phyloP scores from a whole-genome alignment of 2,888 invertebrate genomes.

The Selenia dentaria region DNA sequence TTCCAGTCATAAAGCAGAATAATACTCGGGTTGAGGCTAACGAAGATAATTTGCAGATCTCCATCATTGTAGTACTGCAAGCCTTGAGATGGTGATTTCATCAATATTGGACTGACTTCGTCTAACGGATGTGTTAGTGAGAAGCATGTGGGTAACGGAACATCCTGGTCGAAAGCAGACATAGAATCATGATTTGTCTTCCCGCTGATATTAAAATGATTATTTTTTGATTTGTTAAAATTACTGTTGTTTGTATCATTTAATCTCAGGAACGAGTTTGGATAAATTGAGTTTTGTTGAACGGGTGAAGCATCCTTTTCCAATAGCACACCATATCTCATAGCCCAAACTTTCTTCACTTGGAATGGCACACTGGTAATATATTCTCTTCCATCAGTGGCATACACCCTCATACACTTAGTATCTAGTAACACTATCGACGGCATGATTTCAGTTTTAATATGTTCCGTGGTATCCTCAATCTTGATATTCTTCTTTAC shows the following conservation, averaged over 20 bases:
- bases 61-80: slow-evolving; percentile 87
- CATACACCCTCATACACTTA: slow-evolving; percentile 90
- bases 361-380: slow-evolving; percentile 91
- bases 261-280: slow-evolving; percentile 60
- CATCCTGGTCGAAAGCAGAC: slow-evolving; percentile 69
- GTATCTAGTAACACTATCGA: slow-evolving; percentile 90
- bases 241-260: slow-evolving; percentile 72
- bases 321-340: slow-evolving; percentile 93
- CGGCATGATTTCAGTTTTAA: slow-evolving; percentile 82
- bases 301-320: slow-evolving; percentile 86
- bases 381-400: slow-evolving; percentile 92
- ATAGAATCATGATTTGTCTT: slow-evolving; percentile 65
- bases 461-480: slow-evolving; percentile 77
- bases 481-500: slow-evolving; percentile 77
- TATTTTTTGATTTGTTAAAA: slow-evolving; percentile 57
- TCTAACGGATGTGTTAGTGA: slow-evolving; percentile 95
- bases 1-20: slow-evolving; percentile 92
- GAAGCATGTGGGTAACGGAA: slow-evolving; percentile 91
- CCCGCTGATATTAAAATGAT: slow-evolving; percentile 67
- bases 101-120: slow-evolving; percentile 93
- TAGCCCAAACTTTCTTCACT: slow-evolving; percentile 93
- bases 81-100: slow-evolving; percentile 86
- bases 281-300: slow-evolving; percentile 59
- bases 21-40: slow-evolving; percentile 91
- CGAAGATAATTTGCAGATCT: slow-evolving; percentile 89